A percentile compares a stretch with the other conserved stretches of the same genome.
These are phyloP conservation scores for Rhabdomys pumilio DNA, from an alignment of 2,797 vertebrate species.

Conservation along the genomic window DNA sequence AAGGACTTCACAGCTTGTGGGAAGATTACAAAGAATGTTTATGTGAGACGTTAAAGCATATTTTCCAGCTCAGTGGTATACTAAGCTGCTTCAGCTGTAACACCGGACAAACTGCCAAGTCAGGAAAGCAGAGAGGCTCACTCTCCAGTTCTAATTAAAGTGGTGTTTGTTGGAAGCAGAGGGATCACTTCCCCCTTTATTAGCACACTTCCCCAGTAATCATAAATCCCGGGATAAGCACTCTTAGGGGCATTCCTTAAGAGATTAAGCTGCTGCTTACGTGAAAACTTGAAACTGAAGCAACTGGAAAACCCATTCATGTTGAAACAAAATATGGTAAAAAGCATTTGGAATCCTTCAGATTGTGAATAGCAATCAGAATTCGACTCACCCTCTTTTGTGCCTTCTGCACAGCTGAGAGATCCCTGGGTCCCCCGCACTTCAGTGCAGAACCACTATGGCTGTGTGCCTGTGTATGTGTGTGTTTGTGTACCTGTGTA, in stretches of 20 bases:
- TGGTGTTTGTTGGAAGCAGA: neutral
- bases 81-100: neutral
- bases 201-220: slow-evolving; percentile 2
- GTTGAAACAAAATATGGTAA: slow-evolving; percentile 19
- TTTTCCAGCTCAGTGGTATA: slow-evolving; percentile 1
- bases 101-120: neutral
- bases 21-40: neutral
- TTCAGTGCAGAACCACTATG: neutral
- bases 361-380: neutral
- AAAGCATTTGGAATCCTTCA: neutral
- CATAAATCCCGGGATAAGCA: neutral
- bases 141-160: slow-evolving; percentile 11
- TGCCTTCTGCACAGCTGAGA: neutral
- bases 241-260: neutral
- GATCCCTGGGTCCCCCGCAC: neutral
- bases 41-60: neutral
- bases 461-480: rapidly evolving
- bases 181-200: neutral
- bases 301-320: neutral
- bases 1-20: neutral
- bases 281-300: neutral
- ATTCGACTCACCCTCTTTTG: neutral
- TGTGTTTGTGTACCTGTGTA: neutral
- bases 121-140: neutral
- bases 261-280: slow-evolving; percentile 1